Conservation (phyloP, 2,797 vertebrate genomes). For the Schizothorax lantsangensis region DNA sequence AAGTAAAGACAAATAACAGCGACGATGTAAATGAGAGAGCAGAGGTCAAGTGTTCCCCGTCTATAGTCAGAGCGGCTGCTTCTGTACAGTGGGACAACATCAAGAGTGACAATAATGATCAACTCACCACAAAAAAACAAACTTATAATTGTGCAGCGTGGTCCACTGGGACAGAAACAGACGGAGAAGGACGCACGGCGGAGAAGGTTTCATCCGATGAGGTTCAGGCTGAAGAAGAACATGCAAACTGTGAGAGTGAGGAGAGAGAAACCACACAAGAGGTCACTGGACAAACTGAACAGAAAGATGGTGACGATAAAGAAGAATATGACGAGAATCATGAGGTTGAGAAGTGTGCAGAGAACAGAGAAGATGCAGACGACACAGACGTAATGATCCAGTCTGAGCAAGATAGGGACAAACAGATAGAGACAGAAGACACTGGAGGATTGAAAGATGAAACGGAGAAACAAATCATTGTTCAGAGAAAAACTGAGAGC, state of each 20-base stretch:
- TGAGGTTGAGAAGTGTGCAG: background rate
- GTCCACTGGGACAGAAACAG: conserved; percentile 33
- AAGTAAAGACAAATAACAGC: conserved; percentile 17
- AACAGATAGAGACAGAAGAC: background rate
- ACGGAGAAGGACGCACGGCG: background rate
- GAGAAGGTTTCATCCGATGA: background rate
- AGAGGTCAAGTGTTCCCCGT: background rate
- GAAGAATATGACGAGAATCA: background rate
- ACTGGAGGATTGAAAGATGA: background rate
- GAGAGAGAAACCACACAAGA: background rate
- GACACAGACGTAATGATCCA: background rate
- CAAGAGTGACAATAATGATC: background rate
- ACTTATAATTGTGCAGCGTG: background rate
- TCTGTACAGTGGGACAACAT: conserved; percentile 52
- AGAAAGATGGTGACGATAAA: background rate
- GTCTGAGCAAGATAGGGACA: background rate
- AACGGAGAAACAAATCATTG: background rate
- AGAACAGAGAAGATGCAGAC: background rate
- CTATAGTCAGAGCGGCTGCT: conserved; percentile 1
- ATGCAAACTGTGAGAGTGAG: background rate
- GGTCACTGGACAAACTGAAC: background rate
- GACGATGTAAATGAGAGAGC: conserved; percentile 14
- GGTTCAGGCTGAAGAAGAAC: background rate
- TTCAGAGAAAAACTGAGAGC: background rate
- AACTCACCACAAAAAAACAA: conserved; percentile 18